phyloP scores from a whole-genome alignment of 1,140 invertebrate species.

The Aphaenogaster ashmeadi region DNA sequence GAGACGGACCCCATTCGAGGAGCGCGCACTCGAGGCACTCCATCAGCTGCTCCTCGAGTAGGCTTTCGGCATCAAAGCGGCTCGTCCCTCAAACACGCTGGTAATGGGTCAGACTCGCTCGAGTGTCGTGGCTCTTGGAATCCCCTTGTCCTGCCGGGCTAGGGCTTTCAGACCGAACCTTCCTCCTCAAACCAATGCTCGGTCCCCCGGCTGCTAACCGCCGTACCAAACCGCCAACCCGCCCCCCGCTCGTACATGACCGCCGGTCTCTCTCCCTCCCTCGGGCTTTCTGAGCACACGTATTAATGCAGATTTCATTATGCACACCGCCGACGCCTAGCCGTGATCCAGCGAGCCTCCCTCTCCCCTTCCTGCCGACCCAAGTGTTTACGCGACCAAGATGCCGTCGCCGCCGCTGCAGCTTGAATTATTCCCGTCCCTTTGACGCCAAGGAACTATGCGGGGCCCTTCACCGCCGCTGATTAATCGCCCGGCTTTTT shows the following conservation, averaged over 20 bases:
- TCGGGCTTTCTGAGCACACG: conserved; percentile 34
- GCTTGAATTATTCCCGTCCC: conserved; percentile 57
- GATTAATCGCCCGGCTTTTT: conserved; percentile 62
- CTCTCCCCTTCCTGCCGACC: background rate
- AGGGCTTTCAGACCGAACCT: conserved; percentile 73
- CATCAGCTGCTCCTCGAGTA: conserved; percentile 78
- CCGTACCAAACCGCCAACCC: conserved; percentile 30
- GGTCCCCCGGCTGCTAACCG: conserved; percentile 26
- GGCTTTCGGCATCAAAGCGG: conserved; percentile 80
- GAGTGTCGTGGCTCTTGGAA: conserved; percentile 74
- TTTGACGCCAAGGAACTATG: conserved; percentile 46
- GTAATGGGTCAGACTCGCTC: conserved; percentile 78
- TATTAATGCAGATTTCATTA: conserved; percentile 60
- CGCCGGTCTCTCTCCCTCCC: background rate
- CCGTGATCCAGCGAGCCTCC: conserved; percentile 5
- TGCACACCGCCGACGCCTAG: conserved; percentile 21
- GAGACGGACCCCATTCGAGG: conserved; percentile 70
- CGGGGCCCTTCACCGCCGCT: conserved; percentile 39
- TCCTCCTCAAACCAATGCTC: conserved; percentile 34
- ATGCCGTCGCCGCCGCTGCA: conserved; percentile 29
- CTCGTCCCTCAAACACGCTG: conserved; percentile 77
- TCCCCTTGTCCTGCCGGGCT: conserved; percentile 71
- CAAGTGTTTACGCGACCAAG: conserved; percentile 54
- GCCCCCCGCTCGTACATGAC: background rate
- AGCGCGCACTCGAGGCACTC: conserved; percentile 75